These are phyloP conservation scores for Eilema griseolum DNA, from an alignment of 2,888 invertebrate species.

Conservation along the genomic window DNA sequence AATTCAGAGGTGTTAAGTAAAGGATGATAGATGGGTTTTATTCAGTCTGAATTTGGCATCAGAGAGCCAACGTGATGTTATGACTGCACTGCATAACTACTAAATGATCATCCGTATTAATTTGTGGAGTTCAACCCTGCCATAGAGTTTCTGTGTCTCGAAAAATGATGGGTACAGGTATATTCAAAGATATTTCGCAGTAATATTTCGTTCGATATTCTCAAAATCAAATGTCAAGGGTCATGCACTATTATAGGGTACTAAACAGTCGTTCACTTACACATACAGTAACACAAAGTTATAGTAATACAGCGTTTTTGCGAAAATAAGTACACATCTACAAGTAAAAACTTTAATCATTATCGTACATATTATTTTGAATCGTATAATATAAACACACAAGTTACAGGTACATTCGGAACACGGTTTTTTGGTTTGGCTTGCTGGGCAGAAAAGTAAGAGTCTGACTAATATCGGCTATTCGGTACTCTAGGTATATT, in stretches of 20 bases:
- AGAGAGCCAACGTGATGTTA: no score
- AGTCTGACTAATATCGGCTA: no score
- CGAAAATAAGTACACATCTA: slow-evolving; percentile 48
- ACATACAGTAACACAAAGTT: slow-evolving; percentile 44
- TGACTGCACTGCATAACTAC: neutral
- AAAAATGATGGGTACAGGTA: neutral
- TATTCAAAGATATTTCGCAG: slow-evolving; percentile 28
- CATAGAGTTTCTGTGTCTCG: neutral
- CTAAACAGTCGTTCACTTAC: slow-evolving; percentile 50
- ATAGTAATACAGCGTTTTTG: slow-evolving; percentile 37
- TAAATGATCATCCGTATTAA: neutral
- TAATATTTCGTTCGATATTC: slow-evolving; percentile 24
- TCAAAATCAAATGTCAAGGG: slow-evolving; percentile 39
- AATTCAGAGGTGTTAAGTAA: neutral
- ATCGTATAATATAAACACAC: neutral
- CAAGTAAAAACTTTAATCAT: slow-evolving; percentile 33
- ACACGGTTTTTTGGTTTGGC: neutral
- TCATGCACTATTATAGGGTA: slow-evolving; percentile 45
- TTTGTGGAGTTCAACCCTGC: neutral
- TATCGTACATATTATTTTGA: slow-evolving; percentile 14
- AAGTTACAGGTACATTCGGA: neutral
- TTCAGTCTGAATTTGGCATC: no score
- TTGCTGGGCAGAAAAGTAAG: no score
- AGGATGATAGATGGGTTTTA: neutral
- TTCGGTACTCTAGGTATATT: no score